These are phyloP conservation scores for Cepphus grylle DNA, from an alignment of 2,113 vertebrate genomes.

Conservation along the genomic window DNA sequence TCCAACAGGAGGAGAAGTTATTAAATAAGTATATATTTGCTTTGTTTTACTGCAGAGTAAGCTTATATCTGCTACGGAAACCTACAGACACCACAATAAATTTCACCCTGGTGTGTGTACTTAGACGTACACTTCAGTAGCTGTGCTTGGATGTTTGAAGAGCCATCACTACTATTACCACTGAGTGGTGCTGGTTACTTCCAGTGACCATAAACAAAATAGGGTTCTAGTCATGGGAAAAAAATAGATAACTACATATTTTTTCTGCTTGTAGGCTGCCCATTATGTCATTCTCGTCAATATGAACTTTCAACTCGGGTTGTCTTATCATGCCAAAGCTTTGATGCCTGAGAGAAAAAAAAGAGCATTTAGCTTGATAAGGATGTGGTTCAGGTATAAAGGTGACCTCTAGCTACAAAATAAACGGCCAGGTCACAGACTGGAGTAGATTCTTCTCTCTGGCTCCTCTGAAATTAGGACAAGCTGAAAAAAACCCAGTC, in stretches of 20 bases:
- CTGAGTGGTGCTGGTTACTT: conserved; percentile 30
- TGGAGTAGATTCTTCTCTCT: not conserved
- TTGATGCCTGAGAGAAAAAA: not conserved
- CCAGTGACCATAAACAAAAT: not conserved
- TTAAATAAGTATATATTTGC: not conserved
- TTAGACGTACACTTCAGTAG: not conserved
- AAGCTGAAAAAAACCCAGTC: not conserved
- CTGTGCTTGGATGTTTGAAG: not conserved
- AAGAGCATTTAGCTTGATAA: not conserved
- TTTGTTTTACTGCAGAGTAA: not conserved
- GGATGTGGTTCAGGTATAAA: not conserved
- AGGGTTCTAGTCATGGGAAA: not conserved
- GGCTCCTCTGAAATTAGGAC: not conserved
- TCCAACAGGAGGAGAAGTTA: not conserved
- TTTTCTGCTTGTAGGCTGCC: not conserved
- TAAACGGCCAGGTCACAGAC: not conserved
- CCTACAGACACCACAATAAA: not conserved
- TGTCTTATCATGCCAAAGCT: not conserved
- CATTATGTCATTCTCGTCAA: not conserved
- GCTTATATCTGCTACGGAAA: not conserved
- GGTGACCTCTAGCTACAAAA: conserved; percentile 12
- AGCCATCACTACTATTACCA: not conserved
- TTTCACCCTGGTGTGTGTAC: not conserved
- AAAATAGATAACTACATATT: not conserved
- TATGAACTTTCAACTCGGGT: conserved; percentile 9